Base-by-base conservation (phyloP, 2,113 vertebrate species). In the Neogale vison region DNA sequence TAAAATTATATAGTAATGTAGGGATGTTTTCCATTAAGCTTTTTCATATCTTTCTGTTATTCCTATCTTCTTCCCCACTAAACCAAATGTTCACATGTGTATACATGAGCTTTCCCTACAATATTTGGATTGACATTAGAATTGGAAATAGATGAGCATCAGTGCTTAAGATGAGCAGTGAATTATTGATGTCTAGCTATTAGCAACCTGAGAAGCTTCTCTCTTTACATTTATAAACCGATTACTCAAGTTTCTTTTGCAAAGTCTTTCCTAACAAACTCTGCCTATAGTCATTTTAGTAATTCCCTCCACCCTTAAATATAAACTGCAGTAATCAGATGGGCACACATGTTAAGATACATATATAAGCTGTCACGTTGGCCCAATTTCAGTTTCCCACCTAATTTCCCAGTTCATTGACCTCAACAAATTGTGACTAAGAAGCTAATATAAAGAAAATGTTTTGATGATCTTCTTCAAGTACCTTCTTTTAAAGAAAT, bases 201-300 rank as follows among this genome's bases (percentile, higher is more conserved):
- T 61, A 39, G 47, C 50, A 77, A 59, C 80, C 61, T 77, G 57
- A 50, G 34, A 83, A 67, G 4, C 65, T 88, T 57, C 36, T n/a
- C 9, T 79, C 17, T 94, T 95, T 92, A n/a, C 24, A 61, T 76
- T 81, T 88, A 69, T 21, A 95, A 97, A 80, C 76, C 74, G 88
- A 67, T 42, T 92, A 88, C 36, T 92, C 42, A 86, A 36, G 21
- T 92, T 86, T 90, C 69, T 23, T 95, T 47, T 57, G 74, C 42
- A 72, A 31, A 67, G 36, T 29, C 24, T 93, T 90, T 89, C 52
- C 79, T 72, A 15, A 55, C 36, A 63, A 89, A 52, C 21, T 83
- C 17, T 77, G 4, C 39, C 69, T 83, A 0, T 59, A 55, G 13
- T 92, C 85, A 72, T 72, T 84, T 89, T 52, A 86, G 9, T 86